Conservation (phyloP, 2,113 vertebrate species). For the Fregata magnificens region DNA sequence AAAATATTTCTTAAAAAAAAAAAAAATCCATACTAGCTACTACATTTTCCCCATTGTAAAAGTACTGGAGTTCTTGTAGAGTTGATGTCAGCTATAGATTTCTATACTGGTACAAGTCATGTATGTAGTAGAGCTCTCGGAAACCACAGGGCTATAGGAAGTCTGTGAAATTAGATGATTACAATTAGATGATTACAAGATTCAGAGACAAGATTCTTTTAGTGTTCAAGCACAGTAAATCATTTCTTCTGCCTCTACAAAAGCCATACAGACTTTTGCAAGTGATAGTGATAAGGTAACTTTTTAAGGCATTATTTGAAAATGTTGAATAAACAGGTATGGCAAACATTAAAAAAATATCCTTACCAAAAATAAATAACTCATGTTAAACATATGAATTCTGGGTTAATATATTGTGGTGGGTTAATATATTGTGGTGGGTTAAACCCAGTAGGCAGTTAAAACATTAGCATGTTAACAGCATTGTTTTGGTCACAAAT, state of each 20-base stretch:
- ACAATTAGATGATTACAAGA: background rate
- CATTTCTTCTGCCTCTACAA: background rate
- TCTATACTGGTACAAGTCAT: background rate
- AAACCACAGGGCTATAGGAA: background rate
- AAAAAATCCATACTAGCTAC: background rate
- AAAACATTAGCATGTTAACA: background rate
- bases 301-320: background rate
- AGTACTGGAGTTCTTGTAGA: background rate
- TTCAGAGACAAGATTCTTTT: background rate
- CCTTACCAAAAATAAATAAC: background rate
- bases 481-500: background rate
- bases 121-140: background rate
- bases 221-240: background rate
- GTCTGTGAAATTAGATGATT: background rate
- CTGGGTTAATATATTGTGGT: background rate
- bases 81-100: background rate
- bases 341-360: background rate
- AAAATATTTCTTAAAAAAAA: background rate
- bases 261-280: background rate
- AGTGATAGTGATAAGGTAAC: background rate
- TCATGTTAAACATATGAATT: background rate
- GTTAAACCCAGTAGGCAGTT: background rate
- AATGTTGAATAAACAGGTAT: background rate
- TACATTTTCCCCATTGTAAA: background rate
- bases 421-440: background rate